These are phyloP conservation scores for Anser cygnoides DNA, from an alignment of 2,113 vertebrate genomes.

Conservation along the genomic window DNA sequence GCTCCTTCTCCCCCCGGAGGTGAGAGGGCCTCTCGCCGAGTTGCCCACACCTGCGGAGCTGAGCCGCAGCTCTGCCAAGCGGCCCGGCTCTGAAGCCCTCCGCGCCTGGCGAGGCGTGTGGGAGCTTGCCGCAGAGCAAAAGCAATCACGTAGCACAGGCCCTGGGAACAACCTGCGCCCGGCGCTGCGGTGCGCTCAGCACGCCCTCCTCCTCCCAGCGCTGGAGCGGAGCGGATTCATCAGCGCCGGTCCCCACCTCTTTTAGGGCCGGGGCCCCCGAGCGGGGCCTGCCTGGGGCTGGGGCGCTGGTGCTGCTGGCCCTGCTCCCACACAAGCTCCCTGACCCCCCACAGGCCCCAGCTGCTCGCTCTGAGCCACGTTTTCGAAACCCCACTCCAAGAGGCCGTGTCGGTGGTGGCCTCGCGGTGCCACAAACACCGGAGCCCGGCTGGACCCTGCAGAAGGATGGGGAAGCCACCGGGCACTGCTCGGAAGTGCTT, in stretches of 20 bases:
- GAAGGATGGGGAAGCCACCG: not conserved
- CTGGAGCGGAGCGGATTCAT: not conserved
- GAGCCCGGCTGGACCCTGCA: not conserved
- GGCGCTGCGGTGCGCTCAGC: slow-evolving; percentile 14
- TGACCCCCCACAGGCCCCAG: not conserved
- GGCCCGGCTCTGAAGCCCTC: not conserved
- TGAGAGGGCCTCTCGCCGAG: not conserved
- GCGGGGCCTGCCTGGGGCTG: not conserved
- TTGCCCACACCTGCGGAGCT: slow-evolving; percentile 3
- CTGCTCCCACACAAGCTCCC: not conserved
- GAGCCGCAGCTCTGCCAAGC: slow-evolving; percentile 40
- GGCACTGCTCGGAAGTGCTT: not conserved
- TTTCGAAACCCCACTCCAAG: not conserved
- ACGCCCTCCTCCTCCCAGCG: slow-evolving; percentile 22
- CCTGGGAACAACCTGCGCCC: slow-evolving; percentile 45
- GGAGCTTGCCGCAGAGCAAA: slow-evolving; percentile 46
- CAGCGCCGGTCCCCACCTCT: not conserved
- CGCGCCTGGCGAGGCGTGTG: slow-evolving; percentile 13
- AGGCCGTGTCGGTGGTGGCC: fast-evolving
- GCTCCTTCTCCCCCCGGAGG: not conserved
- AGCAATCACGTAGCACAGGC: slow-evolving; percentile 13
- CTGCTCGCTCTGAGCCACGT: not conserved
- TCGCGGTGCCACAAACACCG: fast-evolving
- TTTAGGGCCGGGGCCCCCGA: not conserved
- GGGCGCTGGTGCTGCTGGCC: not conserved